Conservation (phyloP, 1,140 invertebrate genomes). For the Pachypeltis micranthus region DNA sequence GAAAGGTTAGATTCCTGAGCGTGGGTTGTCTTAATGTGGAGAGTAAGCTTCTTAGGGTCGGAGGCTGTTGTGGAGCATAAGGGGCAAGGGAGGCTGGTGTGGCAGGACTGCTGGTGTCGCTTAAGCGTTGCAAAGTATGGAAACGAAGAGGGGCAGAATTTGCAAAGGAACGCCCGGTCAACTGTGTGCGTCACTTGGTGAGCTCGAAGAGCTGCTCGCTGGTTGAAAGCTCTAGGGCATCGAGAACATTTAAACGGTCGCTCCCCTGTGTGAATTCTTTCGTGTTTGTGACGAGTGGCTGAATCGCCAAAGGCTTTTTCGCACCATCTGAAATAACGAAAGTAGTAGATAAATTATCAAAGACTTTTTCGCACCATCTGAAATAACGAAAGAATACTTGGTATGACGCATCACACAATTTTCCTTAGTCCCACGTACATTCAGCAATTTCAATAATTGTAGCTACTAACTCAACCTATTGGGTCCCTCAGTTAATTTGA, state of each 20-base stretch:
- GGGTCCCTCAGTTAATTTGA: no score
- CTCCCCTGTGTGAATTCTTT: constrained; percentile 46
- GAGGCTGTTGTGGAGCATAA: constrained; percentile 13
- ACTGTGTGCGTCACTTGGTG: constrained; percentile 25
- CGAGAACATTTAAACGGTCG: constrained; percentile 42
- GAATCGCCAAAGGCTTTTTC: constrained; percentile 59
- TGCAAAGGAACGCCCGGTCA: constrained; percentile 22
- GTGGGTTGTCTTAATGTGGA: constrained; percentile 22
- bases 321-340: constrained; percentile 38
- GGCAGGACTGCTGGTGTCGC: constrained; percentile 22
- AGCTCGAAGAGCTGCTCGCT: constrained; percentile 34
- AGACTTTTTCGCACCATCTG: constrained; percentile 57
- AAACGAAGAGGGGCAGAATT: constrained; percentile 24
- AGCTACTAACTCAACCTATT: no score
- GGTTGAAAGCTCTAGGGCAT: constrained; percentile 47
- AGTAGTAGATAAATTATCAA: constrained; percentile 45
- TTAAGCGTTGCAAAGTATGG: constrained; percentile 23
- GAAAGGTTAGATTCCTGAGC: neutral
- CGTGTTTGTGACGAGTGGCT: constrained; percentile 39
- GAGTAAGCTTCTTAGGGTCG: constrained; percentile 15
- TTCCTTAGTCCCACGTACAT: no score
- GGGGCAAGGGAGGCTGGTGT: constrained; percentile 21
- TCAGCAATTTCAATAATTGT: no score
- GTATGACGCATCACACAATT: no score
- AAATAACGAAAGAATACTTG: no score